Evolutionary conservation across 1,140 invertebrate genomes (phyloP), one percentile per base, ranked within the genome.

Genomic region (Drosophila ercepeae): DNA sequence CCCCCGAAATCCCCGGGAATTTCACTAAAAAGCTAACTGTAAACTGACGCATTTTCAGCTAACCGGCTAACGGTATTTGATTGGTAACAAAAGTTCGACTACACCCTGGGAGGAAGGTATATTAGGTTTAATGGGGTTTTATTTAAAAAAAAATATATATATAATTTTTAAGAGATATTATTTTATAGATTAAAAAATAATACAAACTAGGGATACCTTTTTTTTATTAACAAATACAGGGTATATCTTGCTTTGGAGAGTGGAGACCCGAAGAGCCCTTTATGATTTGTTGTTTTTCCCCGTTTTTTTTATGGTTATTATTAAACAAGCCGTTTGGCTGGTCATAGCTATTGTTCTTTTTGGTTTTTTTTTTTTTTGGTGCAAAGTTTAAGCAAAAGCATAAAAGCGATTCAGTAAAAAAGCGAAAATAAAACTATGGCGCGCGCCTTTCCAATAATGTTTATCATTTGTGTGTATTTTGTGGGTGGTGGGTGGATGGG

Each of bases 351-450:
- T 68, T 67, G 61, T 53, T 68, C 49, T 14, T 39, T 39, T 39
- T 13, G 13, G 14, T 39, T 32, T 32, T 32, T 7, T 32, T 7
- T 2, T 32, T 23, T 52, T 52, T 21, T 32, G 64, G 69, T 70
- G 70, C 75, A 83, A 83, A 75, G 79, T 84, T 78, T 75, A 61
- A 58, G 74, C 50, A 57, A 73, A 72, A 69, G 18, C 54, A 49
- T 57, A 42, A 54, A 61, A 68, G 23, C 34, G 41, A 42, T 13
- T 16, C 29, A 11, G 25, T 36, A 52, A 36, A 49, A 36, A 49
- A 58, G 50, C 5, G 55, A 21, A 59, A 53, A 42, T 52, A 27
- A 57, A 25, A 69, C 13, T 2, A 45, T 55, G 73, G 68, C 57
- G 78, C 60, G 73, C 61, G 57, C 52, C 59, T 67, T 63, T 86